Evolutionary conservation across 2,888 invertebrate species (phyloP).

Genomic region (Pteria penguin): DNA sequence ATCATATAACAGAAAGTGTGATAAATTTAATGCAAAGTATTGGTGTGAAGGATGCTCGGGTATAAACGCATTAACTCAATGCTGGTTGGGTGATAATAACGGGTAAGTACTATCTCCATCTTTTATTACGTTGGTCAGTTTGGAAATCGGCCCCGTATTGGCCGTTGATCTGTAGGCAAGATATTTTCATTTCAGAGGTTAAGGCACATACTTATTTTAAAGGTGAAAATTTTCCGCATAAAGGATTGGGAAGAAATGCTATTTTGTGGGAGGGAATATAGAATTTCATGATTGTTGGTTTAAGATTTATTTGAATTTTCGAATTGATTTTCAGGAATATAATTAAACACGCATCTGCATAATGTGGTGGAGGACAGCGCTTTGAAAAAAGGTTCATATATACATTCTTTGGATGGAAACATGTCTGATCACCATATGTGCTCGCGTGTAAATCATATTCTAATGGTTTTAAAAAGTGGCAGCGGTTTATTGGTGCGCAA

Average conservation of each 20-base stretch:
- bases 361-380: not conserved
- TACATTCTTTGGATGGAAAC: not conserved
- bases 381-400: not conserved
- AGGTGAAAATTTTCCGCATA: not conserved
- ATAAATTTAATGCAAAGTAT: conserved; percentile 19
- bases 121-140: not conserved
- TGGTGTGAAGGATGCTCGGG: conserved; percentile 25
- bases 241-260: not conserved
- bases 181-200: not conserved
- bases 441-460: conserved; percentile 9
- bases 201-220: not conserved
- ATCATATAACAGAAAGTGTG: conserved; percentile 24
- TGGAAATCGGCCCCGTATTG: not conserved
- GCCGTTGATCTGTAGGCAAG: not conserved
- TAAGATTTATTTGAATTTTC: not conserved
- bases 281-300: not conserved
- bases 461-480: conserved; percentile 3
- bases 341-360: not conserved
- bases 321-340: not conserved
- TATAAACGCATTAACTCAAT: conserved; percentile 15
- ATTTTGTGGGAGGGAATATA: not conserved
- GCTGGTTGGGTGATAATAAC: conserved; percentile 20
- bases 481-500: not conserved
- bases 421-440: not conserved
- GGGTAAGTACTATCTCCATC: conserved; percentile 26